phyloP scores from a whole-genome alignment of 2,113 vertebrate genomes.

The Protobothrops mucrosquamatus region DNA sequence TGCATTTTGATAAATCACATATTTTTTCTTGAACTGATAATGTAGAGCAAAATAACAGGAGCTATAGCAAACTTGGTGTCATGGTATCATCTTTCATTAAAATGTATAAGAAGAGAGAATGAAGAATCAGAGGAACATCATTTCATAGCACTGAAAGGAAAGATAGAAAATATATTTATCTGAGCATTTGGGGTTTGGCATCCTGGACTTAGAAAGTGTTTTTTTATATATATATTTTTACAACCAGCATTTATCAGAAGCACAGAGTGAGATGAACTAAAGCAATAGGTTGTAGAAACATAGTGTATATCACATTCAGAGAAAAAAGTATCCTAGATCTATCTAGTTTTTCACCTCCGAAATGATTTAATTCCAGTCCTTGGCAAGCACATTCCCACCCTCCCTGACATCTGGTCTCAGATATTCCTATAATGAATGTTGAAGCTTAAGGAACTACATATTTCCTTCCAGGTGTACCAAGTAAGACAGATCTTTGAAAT shows the following conservation, averaged over 20 bases:
- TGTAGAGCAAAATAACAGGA: slow-evolving; percentile 36
- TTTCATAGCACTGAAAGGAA: slow-evolving; percentile 60
- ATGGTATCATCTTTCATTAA: slow-evolving; percentile 42
- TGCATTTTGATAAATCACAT: slow-evolving; percentile 55
- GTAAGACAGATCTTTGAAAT: neutral
- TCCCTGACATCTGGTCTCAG: neutral
- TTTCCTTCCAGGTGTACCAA: neutral
- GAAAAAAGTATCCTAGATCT: slow-evolving; percentile 52
- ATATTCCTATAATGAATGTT: neutral
- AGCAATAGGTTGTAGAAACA: slow-evolving; percentile 56
- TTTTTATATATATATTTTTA: slow-evolving; percentile 17
- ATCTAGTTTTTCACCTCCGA: slow-evolving; percentile 33
- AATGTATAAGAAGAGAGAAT: slow-evolving; percentile 45
- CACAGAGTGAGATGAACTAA: slow-evolving; percentile 54
- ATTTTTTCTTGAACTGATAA: slow-evolving; percentile 43
- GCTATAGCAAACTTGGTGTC: slow-evolving; percentile 3
- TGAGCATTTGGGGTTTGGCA: slow-evolving; percentile 43
- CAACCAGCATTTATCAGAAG: slow-evolving; percentile 52
- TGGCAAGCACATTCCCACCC: slow-evolving; percentile 22
- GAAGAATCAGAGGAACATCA: slow-evolving; percentile 44
- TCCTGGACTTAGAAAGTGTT: slow-evolving; percentile 40
- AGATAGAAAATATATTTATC: slow-evolving; percentile 51
- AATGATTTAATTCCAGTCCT: slow-evolving; percentile 51
- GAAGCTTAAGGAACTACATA: neutral
- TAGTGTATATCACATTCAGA: slow-evolving; percentile 54